Base-by-base conservation (phyloP, 2,888 invertebrate genomes). In the Amblyjoppa fuscipennis region DNA sequence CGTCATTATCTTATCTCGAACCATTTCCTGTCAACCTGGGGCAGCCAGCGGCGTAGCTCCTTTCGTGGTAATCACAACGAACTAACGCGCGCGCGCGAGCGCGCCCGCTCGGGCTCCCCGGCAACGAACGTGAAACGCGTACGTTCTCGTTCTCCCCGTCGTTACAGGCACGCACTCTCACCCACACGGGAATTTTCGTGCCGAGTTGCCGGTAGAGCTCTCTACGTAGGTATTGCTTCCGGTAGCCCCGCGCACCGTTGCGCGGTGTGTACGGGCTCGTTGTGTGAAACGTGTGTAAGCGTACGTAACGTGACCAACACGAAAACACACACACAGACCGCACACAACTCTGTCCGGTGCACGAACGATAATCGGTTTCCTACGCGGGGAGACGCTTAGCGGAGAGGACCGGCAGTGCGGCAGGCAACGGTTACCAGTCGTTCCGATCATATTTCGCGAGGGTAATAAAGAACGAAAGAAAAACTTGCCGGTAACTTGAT, bases 21-120 rank as follows among this genome's bases (percentile, higher is more conserved):
- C 91, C 92, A 91, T 92, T 92, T 92, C 92, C 92, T 92, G 92
- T 92, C 92, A 92, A 92, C 92, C 92, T 92, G 91, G 90, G 89
- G 89, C 89, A 80, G 84, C 75, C 89, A 76, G 75, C 66, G 51
- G 77, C 78, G 68, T 66, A 78, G 75, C 87, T 86, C 83, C 87
- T 87, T 87, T 87, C 87, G 86, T 87, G 86, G 87, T 87, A 88
- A 87, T 88, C 89, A 87, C 87, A 85, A 70, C 84, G 74, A 83
- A 59, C 75, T 49, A 28, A 51, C 75, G 75, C 31, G 45, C n/a
- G 28, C 59, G 28, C 59, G 56, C 59, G n/a, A n/a, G 20, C 56
- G 25, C 28, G 25, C 61, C 13, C 61, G 25, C 25, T 28, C 61
- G 61, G 31, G 16, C 64, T 41, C 83, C 53, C 49, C 28, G 64